These are phyloP conservation scores for Onychomys torridus DNA, from an alignment of 2,797 vertebrate genomes.

Conservation along the genomic window DNA sequence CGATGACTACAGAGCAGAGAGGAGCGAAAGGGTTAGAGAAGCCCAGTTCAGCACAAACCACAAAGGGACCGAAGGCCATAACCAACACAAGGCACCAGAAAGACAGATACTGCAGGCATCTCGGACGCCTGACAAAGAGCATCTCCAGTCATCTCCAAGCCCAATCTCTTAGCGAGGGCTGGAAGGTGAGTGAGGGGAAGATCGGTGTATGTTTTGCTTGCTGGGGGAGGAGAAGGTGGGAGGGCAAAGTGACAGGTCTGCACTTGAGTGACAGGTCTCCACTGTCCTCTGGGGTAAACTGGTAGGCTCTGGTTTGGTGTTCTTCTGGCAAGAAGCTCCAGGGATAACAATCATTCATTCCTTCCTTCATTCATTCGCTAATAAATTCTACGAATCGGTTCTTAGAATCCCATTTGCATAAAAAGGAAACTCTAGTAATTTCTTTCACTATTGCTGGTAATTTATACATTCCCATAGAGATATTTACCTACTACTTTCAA, in stretches of 20 bases:
- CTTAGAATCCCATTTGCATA: slow-evolving; percentile 50
- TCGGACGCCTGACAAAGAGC: not conserved
- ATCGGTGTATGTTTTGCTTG: not conserved
- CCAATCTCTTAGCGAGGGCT: not conserved
- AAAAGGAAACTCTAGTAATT: slow-evolving; percentile 63
- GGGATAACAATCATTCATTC: slow-evolving; percentile 53
- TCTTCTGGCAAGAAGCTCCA: not conserved
- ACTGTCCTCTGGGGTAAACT: slow-evolving; percentile 17
- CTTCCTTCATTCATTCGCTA: slow-evolving; percentile 59
- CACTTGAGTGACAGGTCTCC: not conserved
- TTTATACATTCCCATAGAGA: slow-evolving; percentile 71
- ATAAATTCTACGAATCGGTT: slow-evolving; percentile 78
- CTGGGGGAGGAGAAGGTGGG: no score
- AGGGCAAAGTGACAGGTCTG: not conserved
- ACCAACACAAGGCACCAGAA: not conserved
- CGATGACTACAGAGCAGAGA: accelerated
- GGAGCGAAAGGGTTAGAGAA: not conserved
- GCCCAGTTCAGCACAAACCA: not conserved
- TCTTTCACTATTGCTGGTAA: slow-evolving; percentile 68
- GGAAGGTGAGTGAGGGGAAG: not conserved
- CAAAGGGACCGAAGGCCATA: not conserved
- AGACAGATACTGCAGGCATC: not conserved
- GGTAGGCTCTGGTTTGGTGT: slow-evolving; percentile 31
- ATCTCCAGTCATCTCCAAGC: not conserved
- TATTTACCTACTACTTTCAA: slow-evolving; percentile 96